phyloP scores from a whole-genome alignment of 2,113 vertebrate species.

The Crotalus tigris region DNA sequence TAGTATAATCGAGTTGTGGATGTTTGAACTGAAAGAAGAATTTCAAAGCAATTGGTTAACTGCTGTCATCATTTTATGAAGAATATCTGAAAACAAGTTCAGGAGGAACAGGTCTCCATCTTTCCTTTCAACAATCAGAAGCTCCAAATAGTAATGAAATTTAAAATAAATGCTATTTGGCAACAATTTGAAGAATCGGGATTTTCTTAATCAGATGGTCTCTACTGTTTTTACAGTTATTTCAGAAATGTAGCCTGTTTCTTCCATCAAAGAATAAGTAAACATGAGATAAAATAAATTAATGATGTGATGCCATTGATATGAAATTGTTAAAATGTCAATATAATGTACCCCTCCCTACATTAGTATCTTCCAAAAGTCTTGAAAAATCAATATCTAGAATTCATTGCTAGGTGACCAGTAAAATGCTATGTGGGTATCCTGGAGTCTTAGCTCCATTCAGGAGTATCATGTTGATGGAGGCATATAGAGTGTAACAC shows the following conservation, averaged over 20 bases:
- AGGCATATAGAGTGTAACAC: background rate
- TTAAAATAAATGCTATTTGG: background rate
- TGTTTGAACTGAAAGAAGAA: background rate
- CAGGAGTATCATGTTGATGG: background rate
- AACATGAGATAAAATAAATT: background rate
- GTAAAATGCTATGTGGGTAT: background rate
- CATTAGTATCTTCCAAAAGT: background rate
- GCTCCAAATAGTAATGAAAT: background rate
- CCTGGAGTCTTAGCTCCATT: background rate
- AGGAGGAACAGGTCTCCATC: background rate
- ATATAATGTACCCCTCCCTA: background rate
- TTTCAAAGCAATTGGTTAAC: background rate
- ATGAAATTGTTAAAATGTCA: background rate
- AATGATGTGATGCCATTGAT: background rate
- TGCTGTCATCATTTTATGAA: background rate
- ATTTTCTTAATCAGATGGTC: slow-evolving; percentile 5
- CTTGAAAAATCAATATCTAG: background rate
- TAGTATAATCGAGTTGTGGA: background rate
- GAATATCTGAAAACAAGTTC: background rate
- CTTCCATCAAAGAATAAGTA: background rate
- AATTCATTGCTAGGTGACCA: background rate
- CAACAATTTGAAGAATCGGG: background rate
- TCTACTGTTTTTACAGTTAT: slow-evolving; percentile 8
- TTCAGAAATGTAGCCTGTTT: background rate
- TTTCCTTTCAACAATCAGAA: background rate